phyloP scores from a whole-genome alignment of 2,797 vertebrate genomes.

The Brachymystax lenok region DNA sequence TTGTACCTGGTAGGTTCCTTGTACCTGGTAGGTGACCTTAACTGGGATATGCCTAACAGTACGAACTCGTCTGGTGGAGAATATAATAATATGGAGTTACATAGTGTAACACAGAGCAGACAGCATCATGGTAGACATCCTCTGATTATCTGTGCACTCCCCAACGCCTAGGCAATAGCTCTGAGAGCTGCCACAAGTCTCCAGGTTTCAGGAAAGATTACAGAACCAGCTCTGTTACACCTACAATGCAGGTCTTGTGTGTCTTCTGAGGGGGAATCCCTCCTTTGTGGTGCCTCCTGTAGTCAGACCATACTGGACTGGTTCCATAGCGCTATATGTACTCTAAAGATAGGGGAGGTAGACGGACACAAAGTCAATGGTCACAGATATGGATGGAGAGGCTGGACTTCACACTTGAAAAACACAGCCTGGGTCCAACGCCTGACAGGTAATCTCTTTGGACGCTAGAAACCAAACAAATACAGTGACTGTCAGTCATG shows the following conservation, averaged over 20 bases:
- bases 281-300: constrained; percentile 91
- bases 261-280: constrained; percentile 85
- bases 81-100: neutral
- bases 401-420: neutral
- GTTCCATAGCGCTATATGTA: constrained; percentile 83
- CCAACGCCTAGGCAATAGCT: neutral
- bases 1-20: too few relatives aligned
- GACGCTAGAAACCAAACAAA: neutral
- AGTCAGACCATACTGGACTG: constrained; percentile 79
- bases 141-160: neutral
- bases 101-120: neutral
- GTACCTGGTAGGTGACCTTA: too few relatives aligned
- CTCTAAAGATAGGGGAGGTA: constrained; percentile 64
- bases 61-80: neutral
- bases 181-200: neutral
- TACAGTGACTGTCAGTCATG: neutral
- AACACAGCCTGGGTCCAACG: neutral
- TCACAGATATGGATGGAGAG: neutral
- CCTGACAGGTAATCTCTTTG: constrained; percentile 42
- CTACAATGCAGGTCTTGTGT: constrained; percentile 87
- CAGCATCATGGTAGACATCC: neutral
- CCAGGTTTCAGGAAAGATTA: neutral
- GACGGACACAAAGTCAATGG: neutral
- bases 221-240: neutral
- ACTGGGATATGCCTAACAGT: too few relatives aligned